phyloP scores from a whole-genome alignment of 2,797 vertebrate species.

The Silurus aristotelis region DNA sequence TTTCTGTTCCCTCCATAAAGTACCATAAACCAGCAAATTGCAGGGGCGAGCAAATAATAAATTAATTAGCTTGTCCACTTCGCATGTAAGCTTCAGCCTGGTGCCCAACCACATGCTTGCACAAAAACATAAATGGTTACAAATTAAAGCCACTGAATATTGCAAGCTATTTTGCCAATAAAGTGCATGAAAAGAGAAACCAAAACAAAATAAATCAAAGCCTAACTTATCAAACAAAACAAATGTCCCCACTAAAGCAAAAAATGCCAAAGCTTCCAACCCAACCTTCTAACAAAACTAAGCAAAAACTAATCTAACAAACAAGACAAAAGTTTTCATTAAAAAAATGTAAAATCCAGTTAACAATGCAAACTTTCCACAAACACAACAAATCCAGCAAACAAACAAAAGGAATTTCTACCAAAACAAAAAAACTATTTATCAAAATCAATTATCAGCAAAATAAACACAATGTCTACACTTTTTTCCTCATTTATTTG shows the following conservation, averaged over 20 bases:
- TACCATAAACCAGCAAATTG: neutral
- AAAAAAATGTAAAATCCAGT: neutral
- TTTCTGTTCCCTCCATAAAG: constrained; percentile 31
- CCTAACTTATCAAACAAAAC: too few species aligned
- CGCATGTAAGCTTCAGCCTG: neutral
- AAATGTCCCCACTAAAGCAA: neutral
- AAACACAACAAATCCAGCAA: too few species aligned
- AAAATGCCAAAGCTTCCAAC: neutral
- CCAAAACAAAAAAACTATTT: too few species aligned
- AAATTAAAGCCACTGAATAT: neutral
- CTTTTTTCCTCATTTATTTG: neutral
- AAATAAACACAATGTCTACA: neutral
- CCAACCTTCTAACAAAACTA: neutral
- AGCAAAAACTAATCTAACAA: neutral
- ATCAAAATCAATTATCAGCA: too few species aligned
- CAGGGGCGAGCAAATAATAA: neutral
- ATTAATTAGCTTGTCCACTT: neutral
- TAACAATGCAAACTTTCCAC: too few species aligned
- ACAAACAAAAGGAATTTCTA: neutral
- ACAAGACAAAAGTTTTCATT: neutral
- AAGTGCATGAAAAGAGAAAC: neutral
- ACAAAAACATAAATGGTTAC: neutral
- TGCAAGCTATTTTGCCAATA: neutral
- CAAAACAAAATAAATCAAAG: neutral
- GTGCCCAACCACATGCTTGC: neutral